phyloP scores from a whole-genome alignment of 2,888 invertebrate species.

The Melanostoma scalare region DNA sequence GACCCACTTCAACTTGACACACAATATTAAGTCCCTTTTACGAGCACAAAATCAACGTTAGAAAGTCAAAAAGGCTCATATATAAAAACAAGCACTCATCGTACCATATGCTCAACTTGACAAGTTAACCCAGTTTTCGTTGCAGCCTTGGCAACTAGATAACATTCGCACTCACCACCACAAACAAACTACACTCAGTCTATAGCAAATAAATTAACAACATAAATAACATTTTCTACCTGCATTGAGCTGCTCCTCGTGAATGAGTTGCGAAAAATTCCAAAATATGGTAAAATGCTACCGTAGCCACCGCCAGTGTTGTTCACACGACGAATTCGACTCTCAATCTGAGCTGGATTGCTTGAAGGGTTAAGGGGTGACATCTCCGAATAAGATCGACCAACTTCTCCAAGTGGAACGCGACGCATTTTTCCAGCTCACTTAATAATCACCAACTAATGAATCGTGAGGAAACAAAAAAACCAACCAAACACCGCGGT shows the following conservation, averaged over 20 bases:
- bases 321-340: constrained; percentile 74
- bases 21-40: no score
- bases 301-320: constrained; percentile 77
- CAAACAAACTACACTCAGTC: neutral
- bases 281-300: constrained; percentile 80
- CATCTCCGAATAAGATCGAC: constrained; percentile 80
- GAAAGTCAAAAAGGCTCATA: no score
- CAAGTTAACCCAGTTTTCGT: constrained; percentile 21
- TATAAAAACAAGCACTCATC: constrained; percentile 20
- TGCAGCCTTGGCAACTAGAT: constrained; percentile 25
- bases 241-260: constrained; percentile 77
- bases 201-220: neutral
- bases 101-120: constrained; percentile 12
- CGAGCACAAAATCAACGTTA: no score
- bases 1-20: no score
- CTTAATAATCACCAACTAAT: constrained; percentile 10
- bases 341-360: constrained; percentile 33
- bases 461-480: constrained; percentile 35
- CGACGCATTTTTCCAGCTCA: constrained; percentile 75
- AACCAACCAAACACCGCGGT: constrained; percentile 25
- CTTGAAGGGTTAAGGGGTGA: constrained; percentile 80
- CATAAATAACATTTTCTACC: constrained; percentile 74
- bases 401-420: constrained; percentile 77
- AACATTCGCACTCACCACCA: neutral
- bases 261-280: constrained; percentile 79